Percentiles rank a stretch among this genome's conserved stretches.
Conservation (phyloP, 2,888 invertebrate genomes). For the Cacoxenus indagator region DNA sequence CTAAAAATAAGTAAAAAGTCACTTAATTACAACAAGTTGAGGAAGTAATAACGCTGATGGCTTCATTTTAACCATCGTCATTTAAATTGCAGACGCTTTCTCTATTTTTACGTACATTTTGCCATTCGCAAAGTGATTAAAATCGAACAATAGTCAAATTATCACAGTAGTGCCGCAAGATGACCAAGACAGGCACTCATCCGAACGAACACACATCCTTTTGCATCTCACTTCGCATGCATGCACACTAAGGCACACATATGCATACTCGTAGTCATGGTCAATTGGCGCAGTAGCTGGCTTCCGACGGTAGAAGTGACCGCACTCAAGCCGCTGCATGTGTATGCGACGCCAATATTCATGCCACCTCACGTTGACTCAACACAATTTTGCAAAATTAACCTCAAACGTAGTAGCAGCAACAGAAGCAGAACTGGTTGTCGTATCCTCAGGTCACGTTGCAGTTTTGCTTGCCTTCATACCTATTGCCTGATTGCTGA, state of each 20-base stretch:
- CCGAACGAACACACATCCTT: constrained; percentile 4
- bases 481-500: constrained; percentile 33
- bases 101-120: constrained; percentile 38
- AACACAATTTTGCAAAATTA: constrained; percentile 66
- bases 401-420: constrained; percentile 53
- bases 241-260: neutral
- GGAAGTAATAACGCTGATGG: constrained; percentile 19
- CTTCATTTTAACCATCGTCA: neutral
- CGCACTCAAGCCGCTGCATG: constrained; percentile 46
- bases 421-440: neutral
- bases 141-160: constrained; percentile 46
- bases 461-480: constrained; percentile 46
- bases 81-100: constrained; percentile 9
- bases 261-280: neutral
- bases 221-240: no score
- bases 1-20: constrained; percentile 34
- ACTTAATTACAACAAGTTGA: constrained; percentile 28
- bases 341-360: neutral
- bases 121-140: constrained; percentile 59
- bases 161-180: constrained; percentile 38
- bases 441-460: constrained; percentile 59
- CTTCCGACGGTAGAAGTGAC: constrained; percentile 56
- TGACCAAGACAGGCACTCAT: constrained; percentile 41
- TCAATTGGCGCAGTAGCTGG: constrained; percentile 6
- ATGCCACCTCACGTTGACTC: constrained; percentile 47